Conservation (phyloP, 2,113 vertebrate species). For the Vicugna pacos region DNA sequence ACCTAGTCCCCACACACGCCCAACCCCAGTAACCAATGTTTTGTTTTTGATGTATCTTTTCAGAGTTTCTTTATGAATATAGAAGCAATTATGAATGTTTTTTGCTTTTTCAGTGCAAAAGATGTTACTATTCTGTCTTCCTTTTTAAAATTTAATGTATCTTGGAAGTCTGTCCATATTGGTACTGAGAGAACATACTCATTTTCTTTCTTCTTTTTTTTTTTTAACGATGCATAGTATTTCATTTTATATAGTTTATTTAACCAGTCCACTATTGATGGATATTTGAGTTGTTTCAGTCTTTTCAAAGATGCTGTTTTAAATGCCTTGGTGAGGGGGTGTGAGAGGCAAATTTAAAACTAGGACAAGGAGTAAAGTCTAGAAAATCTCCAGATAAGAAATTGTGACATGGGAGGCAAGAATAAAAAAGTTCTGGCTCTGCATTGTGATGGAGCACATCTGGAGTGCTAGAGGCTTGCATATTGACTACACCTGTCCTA, state of each 20-base stretch:
- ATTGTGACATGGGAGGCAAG: conserved; percentile 72
- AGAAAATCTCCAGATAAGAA: conserved; percentile 39
- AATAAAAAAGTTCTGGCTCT: conserved; percentile 75
- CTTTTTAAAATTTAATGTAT: neutral
- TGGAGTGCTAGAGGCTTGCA: conserved; percentile 88
- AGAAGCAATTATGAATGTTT: neutral
- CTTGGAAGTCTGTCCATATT: neutral
- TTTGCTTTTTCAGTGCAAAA: conserved; percentile 21
- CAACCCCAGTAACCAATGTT: neutral
- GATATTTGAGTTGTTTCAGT: neutral
- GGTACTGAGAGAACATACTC: neutral
- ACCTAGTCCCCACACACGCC: neutral
- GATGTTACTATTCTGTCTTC: neutral
- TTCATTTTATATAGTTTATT: conserved; percentile 38
- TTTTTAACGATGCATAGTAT: neutral
- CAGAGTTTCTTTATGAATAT: conserved; percentile 21
- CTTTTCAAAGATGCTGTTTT: conserved; percentile 14
- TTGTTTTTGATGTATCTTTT: conserved; percentile 5
- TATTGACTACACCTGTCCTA: conserved; percentile 83
- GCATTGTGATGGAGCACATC: conserved; percentile 82
- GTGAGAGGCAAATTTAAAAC: neutral
- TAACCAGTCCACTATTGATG: neutral
- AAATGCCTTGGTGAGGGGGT: conserved; percentile 26
- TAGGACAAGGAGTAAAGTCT: neutral
- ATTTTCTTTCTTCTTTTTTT: neutral